Evolutionary conservation across 1,140 invertebrate species (phyloP), one percentile per base, ranked within the genome.

Genomic region (Trigoniulus corallinus): DNA sequence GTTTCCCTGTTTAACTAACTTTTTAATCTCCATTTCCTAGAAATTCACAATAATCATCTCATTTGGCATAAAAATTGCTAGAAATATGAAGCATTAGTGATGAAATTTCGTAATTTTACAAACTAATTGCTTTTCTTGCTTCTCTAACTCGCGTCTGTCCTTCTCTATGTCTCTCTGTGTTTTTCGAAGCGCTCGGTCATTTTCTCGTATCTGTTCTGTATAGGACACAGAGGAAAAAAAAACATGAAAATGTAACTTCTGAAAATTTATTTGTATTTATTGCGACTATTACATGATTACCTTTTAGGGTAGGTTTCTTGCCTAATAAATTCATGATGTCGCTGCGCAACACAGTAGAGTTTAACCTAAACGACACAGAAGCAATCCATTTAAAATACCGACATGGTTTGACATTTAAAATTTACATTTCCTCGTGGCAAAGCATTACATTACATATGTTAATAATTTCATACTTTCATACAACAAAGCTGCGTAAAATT

Each of bases 121-220:
- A 68, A 84, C 82, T 59, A 94, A 64, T 74, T 91, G 85, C 58
- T 88, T 89, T 66, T 93, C 88, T 69, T 92, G 84, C 59, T 77
- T 73, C 66, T 92, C 87, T 50, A 93, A 64, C 57, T 82, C 74
- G 50, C 73, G 63, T 57, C 80, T 74, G 63, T 91, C 87, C 56
- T 84, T 72, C 53, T 88, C 85, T 55, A 93, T 72, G 64, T 88
- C 86, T 61, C 88, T 70, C 3, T 79, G 77, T 26, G 82, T 83
- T 72, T 82, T 85, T 22, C 81, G 68, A 24, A 93, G 62, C 34
- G 78, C 75, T 57, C 77, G 72, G 60, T 91, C 85, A 74, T 85
- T 87, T 62, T 82, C 73, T 41, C 80, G 72, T 64, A 89, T 78
- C 68, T 85, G 78, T 65, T 92, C 85, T 87, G 58, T 37, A 52